Conservation (phyloP, 2,113 vertebrate genomes). For the Epinephelus lanceolatus region DNA sequence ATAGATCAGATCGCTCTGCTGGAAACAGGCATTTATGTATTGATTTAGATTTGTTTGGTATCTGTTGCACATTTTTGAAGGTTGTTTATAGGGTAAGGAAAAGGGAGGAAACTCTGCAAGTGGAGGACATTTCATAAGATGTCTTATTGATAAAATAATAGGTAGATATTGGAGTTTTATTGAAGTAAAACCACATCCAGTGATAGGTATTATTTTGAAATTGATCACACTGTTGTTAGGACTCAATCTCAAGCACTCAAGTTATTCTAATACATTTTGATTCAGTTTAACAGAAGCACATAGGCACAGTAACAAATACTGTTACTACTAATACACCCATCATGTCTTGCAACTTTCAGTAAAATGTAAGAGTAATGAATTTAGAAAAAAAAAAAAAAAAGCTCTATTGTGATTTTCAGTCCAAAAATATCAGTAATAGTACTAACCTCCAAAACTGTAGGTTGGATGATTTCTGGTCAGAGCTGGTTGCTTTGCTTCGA, state of each 20-base stretch:
- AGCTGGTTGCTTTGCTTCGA: neutral
- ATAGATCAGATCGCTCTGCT: neutral
- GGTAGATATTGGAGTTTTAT: neutral
- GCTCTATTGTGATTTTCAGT: neutral
- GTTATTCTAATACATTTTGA: neutral
- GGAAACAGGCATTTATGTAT: slow-evolving; percentile 9
- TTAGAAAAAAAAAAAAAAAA: neutral
- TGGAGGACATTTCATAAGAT: neutral
- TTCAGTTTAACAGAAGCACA: too few species aligned
- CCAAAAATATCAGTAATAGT: neutral
- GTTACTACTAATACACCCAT: neutral
- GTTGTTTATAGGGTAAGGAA: neutral
- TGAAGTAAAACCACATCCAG: neutral
- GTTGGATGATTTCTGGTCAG: neutral
- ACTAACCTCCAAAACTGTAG: slow-evolving; percentile 35
- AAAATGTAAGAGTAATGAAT: neutral
- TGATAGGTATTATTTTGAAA: neutral
- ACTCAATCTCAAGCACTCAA: neutral
- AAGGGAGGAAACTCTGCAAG: neutral
- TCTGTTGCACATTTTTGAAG: slow-evolving; percentile 5
- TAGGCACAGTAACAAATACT: too few species aligned
- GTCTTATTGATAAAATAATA: neutral
- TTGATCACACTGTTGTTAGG: neutral
- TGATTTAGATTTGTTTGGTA: neutral
- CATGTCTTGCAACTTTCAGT: neutral